Evolutionary conservation across 2,888 invertebrate genomes (phyloP), one percentile per base, ranked within the genome.

Genomic region (Pandemis corylana): DNA sequence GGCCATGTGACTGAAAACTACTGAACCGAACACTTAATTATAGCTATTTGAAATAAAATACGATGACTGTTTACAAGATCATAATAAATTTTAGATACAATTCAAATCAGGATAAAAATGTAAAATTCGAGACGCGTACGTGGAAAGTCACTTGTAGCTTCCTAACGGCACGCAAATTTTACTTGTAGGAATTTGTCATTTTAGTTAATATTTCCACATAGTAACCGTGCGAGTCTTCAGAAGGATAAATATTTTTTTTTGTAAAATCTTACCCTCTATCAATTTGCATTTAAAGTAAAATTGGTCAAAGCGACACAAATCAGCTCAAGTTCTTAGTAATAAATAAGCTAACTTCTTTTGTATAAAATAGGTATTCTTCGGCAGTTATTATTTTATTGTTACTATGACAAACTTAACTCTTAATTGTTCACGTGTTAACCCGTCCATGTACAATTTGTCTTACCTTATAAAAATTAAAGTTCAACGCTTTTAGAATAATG

Each of bases 1-100:
- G 75, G 72, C 74, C 69, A 76, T 78, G 77, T 77, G 77, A 79
- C 81, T 79, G 75, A 75, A 20, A 67, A 71, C 70, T 75, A 63
- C 75, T 71, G 71, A 71, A 67, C 75, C 75, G 75, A 56, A 67
- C 61, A n/a, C 66, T 20, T 71, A 74, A 69, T 68, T 56, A 61
- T 61, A 74, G 74, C 44, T 15, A 70, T 66, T 66, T 66, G 56
- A 69, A 59, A 28, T 59, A 59, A 70, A 69, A 53, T 68, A 41
- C 46, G 64, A 56, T 70, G 51, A 69, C 53, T 74, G 53, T 69
- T 65, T 42, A 15, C 59, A 36, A 9, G 9, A 41, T 63, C 10
- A 51, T 7, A 28, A 72, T 66, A 49, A 20, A 56, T 53, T 53
- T 68, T 28, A 28, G 10, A 28, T 12, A 12, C 59, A 28, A 36